phyloP scores from a whole-genome alignment of 2,888 invertebrate genomes.

The Synanthedon vespiformis region DNA sequence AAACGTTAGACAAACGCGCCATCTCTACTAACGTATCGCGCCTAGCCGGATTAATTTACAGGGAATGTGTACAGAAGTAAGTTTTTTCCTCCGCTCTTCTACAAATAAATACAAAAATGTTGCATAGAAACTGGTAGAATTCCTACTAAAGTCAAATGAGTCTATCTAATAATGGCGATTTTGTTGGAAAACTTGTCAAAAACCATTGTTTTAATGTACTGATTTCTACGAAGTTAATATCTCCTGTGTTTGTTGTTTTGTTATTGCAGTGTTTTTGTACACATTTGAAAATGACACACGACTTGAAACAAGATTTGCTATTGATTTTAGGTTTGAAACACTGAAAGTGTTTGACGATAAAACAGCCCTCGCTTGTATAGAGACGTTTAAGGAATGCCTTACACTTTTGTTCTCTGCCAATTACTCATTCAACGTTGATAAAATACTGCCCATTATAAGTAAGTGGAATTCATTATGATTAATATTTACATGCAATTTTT shows the following conservation, averaged over 20 bases:
- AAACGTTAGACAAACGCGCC: conserved; percentile 17
- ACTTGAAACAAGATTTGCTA: too few species aligned
- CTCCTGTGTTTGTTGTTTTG: too few species aligned
- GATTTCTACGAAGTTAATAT: too few species aligned
- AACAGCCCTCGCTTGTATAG: conserved; percentile 65
- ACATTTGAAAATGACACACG: too few species aligned
- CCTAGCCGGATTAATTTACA: conserved; percentile 34
- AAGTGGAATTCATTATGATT: conserved; percentile 11
- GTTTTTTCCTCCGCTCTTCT: too few species aligned
- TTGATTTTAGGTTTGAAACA: conserved; percentile 50
- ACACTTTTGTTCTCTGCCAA: conserved; percentile 28
- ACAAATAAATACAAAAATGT: too few species aligned
- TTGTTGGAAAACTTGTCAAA: too few species aligned
- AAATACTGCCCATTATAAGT: conserved; percentile 36
- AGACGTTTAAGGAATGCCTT: conserved; percentile 67
- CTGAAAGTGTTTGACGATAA: conserved; percentile 69
- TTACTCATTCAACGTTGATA: conserved; percentile 33
- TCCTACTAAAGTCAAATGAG: too few species aligned
- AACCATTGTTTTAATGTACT: too few species aligned
- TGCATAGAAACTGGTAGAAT: too few species aligned
- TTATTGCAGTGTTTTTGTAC: too few species aligned
- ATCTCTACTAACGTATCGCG: conserved; percentile 20
- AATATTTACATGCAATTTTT: not conserved
- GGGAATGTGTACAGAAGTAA: conserved; percentile 21
- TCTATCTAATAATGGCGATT: too few species aligned